Base-by-base conservation (phyloP, 1,140 invertebrate genomes). In the Prorops nasuta region DNA sequence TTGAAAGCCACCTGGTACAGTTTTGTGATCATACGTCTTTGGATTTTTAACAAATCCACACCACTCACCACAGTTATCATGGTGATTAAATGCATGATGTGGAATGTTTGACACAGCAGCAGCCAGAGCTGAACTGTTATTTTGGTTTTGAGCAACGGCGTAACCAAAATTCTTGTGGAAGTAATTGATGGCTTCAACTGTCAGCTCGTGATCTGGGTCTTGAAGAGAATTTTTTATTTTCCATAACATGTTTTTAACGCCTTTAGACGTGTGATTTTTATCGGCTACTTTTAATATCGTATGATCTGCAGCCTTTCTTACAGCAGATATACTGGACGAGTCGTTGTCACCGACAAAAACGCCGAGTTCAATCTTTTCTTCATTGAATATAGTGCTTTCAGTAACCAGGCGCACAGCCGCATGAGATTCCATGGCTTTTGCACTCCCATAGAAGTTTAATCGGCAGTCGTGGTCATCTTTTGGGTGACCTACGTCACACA, bases 381-480 rank as follows among this genome's bases (percentile, higher is more conserved):
- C 21, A 17, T 56, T 51, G 14, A 60, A 49, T 3, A 60, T n/a
- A 14, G 50, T 17, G 16, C 44, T 60, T n/a, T 51, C 15, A 3
- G 51, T 47, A 6, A 39, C 36, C 0, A 56, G 34, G 3, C 0
- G 0, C 34, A 28, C 32, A 1, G 54, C 58, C 14, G 44, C 58
- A 43, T 60, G 46, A 2, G 58, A 31, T 38, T 56, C 54, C 58
- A 58, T 58, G 10, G 24, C 45, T 40, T 48, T 48, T 3, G 45
- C 37, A 19, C 16, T 16, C 1, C 37, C 37, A 6, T 39, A 31
- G 20, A 48, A 48, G 24, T 48, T 48, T 16, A 10, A 4, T 16
- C 24, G 17, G 20, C 45, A 48, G 21, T 48, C 24, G 24, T 48
- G 45, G 15, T 39, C 38, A 2, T 15, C 3, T 9, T 15, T 9